Evolutionary conservation across 2,797 vertebrate species (phyloP).

Genomic region (Morus bassanus): DNA sequence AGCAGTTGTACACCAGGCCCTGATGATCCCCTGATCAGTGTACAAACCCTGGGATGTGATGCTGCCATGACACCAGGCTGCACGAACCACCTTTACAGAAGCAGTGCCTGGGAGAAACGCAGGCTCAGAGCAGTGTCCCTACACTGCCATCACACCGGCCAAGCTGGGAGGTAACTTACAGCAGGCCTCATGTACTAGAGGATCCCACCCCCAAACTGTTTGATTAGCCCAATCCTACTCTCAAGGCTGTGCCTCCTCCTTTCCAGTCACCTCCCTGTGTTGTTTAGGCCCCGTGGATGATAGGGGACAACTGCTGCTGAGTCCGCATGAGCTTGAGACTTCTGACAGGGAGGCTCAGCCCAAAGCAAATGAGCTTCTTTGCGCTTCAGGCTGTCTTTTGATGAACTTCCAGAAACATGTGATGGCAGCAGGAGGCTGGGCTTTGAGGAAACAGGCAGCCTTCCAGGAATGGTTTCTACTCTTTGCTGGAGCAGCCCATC

Average conservation of each 20-base stretch:
- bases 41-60: background rate
- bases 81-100: background rate
- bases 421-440: background rate
- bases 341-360: background rate
- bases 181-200: background rate
- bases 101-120: background rate
- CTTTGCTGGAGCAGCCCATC: background rate
- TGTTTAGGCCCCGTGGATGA: background rate
- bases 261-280: background rate
- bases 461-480: background rate
- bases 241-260: background rate
- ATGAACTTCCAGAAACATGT: background rate
- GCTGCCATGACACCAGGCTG: background rate
- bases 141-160: background rate
- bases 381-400: background rate
- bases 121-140: background rate
- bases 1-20: background rate
- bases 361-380: background rate
- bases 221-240: background rate
- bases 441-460: background rate
- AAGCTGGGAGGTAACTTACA: background rate
- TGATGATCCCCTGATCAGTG: background rate
- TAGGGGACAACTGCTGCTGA: background rate
- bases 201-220: background rate
- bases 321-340: background rate